phyloP scores from a whole-genome alignment of 2,888 invertebrate species.

The Hypena proboscidalis region DNA sequence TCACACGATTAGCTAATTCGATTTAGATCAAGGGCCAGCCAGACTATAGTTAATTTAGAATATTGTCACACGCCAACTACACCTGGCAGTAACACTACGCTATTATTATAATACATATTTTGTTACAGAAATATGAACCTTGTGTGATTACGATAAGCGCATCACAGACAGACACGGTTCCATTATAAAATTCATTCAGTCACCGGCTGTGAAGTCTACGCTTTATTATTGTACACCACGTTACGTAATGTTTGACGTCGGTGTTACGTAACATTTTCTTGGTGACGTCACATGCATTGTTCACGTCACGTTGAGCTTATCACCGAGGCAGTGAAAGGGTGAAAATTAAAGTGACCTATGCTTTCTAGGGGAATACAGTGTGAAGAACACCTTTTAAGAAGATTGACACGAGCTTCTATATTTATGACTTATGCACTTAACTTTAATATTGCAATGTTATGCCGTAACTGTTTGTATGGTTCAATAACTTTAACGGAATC shows the following conservation, averaged over 20 bases:
- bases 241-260: slow-evolving; percentile 13
- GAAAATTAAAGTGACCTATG: neutral
- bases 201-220: slow-evolving; percentile 27
- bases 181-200: slow-evolving; percentile 33
- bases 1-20: slow-evolving; percentile 37
- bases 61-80: slow-evolving; percentile 74
- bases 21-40: slow-evolving; percentile 73
- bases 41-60: slow-evolving; percentile 72
- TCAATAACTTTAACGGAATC: too few relatives aligned
- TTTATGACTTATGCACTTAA: too few relatives aligned
- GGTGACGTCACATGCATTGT: slow-evolving; percentile 9
- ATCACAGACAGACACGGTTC: slow-evolving; percentile 3
- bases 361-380: too few relatives aligned
- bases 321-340: neutral
- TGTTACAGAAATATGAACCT: slow-evolving; percentile 54
- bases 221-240: slow-evolving; percentile 17
- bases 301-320: slow-evolving; percentile 1
- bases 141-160: slow-evolving; percentile 38
- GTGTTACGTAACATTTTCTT: slow-evolving; percentile 17
- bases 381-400: too few relatives aligned
- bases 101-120: slow-evolving; percentile 63
- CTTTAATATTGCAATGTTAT: too few relatives aligned
- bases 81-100: slow-evolving; percentile 69
- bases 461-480: too few relatives aligned
- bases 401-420: too few relatives aligned